These are phyloP conservation scores for Campoletis sonorensis DNA, from an alignment of 1,140 invertebrate species.

Conservation along the genomic window DNA sequence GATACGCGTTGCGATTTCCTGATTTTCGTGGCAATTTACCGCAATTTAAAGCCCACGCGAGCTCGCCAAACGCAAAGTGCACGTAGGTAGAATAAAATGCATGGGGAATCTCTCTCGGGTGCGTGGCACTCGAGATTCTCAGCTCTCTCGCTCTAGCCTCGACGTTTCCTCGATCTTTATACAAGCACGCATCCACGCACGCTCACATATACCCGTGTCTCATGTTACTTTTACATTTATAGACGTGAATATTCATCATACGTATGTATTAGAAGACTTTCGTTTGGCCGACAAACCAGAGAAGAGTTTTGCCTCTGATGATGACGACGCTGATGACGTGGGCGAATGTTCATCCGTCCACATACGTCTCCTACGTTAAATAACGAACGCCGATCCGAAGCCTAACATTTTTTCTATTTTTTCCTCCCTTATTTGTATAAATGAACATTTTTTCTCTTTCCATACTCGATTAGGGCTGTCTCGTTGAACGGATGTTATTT, in stretches of 20 bases:
- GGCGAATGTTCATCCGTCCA: conserved; percentile 46
- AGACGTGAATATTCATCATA: no score
- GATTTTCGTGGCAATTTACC: conserved; percentile 56
- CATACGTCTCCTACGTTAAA: conserved; percentile 34
- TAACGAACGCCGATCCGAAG: conserved; percentile 22
- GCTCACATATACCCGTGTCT: not conserved
- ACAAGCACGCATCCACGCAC: not conserved
- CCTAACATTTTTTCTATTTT: conserved; percentile 39
- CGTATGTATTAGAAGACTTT: conserved; percentile 13
- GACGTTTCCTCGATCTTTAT: not conserved
- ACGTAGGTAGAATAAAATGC: conserved; percentile 53
- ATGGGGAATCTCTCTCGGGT: conserved; percentile 39
- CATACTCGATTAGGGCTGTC: not conserved
- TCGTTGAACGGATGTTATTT: not conserved
- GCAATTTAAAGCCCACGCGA: conserved; percentile 52
- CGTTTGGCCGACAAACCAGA: conserved; percentile 60
- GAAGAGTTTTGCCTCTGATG: conserved; percentile 49
- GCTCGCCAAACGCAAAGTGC: conserved; percentile 49
- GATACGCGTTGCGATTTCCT: conserved; percentile 51
- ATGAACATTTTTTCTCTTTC: not conserved
- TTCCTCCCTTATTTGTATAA: not conserved
- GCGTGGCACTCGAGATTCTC: conserved; percentile 19
- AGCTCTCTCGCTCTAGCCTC: conserved; percentile 7
- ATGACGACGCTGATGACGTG: conserved; percentile 36
- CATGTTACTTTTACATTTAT: not conserved